Conservation (phyloP, 2,888 invertebrate species). For the Phasia obesa region DNA sequence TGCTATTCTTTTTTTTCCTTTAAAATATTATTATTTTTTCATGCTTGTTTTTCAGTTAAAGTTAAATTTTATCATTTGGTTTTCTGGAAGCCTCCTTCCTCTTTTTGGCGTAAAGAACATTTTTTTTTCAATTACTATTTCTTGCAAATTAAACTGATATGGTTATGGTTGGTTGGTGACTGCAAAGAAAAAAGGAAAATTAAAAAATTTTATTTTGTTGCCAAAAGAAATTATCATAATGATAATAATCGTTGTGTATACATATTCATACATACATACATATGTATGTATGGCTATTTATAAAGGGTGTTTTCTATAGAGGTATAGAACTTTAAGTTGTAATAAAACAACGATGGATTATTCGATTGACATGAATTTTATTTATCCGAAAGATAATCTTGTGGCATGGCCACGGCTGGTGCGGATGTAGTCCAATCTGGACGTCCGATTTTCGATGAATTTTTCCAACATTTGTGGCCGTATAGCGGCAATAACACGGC, state of each 20-base stretch:
- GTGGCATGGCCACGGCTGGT: not conserved
- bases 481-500: too few species aligned
- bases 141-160: constrained; percentile 48
- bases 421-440: too few species aligned
- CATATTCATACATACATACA: too few species aligned
- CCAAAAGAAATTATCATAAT: constrained; percentile 30
- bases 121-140: constrained; percentile 51
- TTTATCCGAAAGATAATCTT: too few species aligned
- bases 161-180: constrained; percentile 49
- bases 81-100: constrained; percentile 37
- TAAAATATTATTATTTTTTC: constrained; percentile 14
- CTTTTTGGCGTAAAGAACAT: constrained; percentile 7
- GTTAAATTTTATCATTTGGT: constrained; percentile 44
- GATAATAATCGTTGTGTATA: constrained; percentile 20
- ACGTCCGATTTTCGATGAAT: too few species aligned
- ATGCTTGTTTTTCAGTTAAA: constrained; percentile 24
- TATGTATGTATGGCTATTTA: not conserved
- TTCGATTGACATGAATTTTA: too few species aligned
- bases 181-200: constrained; percentile 42
- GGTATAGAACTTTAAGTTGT: too few species aligned
- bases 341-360: too few species aligned
- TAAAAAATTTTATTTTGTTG: constrained; percentile 43
- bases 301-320: too few species aligned
- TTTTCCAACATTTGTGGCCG: too few species aligned
- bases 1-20: not conserved